Conservation (phyloP, 2,113 vertebrate genomes). For the Dromiciops gliroides region DNA sequence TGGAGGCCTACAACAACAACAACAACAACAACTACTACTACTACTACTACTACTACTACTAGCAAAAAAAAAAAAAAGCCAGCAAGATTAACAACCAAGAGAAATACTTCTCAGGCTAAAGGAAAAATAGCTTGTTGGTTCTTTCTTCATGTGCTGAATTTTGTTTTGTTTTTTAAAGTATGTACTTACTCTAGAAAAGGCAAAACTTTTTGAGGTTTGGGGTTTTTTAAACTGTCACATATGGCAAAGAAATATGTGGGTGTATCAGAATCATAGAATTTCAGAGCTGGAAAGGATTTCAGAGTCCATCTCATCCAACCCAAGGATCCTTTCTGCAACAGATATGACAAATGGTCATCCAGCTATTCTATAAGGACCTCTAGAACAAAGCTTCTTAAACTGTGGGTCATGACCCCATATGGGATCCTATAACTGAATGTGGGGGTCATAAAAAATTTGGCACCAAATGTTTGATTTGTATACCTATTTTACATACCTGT, state of each 20-base stretch:
- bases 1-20: no score
- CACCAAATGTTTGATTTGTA: no score
- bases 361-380: not conserved
- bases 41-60: no score
- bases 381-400: not conserved
- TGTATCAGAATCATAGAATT: conserved; percentile 2
- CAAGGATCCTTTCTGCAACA: not conserved
- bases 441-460: no score
- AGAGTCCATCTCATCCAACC: not conserved
- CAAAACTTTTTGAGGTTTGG: conserved; percentile 60
- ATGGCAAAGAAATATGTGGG: conserved; percentile 33
- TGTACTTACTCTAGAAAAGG: conserved; percentile 11
- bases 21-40: no score
- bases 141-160: no score
- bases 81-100: not conserved
- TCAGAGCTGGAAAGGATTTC: not conserved
- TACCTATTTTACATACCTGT: no score
- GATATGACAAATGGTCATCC: not conserved
- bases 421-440: no score
- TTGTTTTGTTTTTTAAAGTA: not conserved
- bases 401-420: no score
- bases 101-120: not conserved
- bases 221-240: conserved; percentile 59
- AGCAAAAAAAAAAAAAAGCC: no score
- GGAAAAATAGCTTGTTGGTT: not conserved